These are phyloP conservation scores for Mythimna ferrago DNA, from an alignment of 2,888 invertebrate species.

Conservation along the genomic window DNA sequence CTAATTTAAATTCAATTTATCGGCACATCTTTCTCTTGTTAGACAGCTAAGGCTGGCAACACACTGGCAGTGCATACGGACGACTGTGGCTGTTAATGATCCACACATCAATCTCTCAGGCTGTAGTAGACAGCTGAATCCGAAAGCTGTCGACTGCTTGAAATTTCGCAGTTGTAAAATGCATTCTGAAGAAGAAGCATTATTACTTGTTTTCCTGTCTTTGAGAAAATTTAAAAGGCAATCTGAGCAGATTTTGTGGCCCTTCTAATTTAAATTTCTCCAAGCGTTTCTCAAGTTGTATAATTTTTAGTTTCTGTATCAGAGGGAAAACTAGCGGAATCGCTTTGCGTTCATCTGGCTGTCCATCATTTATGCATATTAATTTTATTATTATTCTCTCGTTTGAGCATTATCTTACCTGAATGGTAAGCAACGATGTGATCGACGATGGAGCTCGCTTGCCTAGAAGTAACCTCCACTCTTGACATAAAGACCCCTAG, in stretches of 20 bases:
- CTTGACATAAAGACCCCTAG: no score
- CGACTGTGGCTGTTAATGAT: slow-evolving; percentile 55
- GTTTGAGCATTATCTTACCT: no score
- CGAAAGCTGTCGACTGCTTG: slow-evolving; percentile 46
- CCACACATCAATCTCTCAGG: slow-evolving; percentile 55
- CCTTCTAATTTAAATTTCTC: slow-evolving; percentile 1
- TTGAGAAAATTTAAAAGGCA: slow-evolving; percentile 22
- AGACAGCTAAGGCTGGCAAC: slow-evolving; percentile 39
- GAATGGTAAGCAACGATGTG: no score
- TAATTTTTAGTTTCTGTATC: no score
- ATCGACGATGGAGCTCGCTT: no score
- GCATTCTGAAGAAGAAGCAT: slow-evolving; percentile 52
- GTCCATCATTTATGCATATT: no score
- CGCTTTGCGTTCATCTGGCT: no score
- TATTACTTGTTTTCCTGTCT: slow-evolving; percentile 41
- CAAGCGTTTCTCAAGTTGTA: background rate
- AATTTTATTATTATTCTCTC: no score
- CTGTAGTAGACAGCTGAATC: slow-evolving; percentile 52
- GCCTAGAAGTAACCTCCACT: no score
- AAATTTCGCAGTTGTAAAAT: slow-evolving; percentile 46
- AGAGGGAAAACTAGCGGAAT: no score
- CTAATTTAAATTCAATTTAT: slow-evolving; percentile 59
- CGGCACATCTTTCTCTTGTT: slow-evolving; percentile 53
- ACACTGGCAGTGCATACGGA: slow-evolving; percentile 33
- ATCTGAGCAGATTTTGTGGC: background rate